Evolutionary conservation across 2,113 vertebrate species (phyloP), one percentile per base, ranked within the genome.

Genomic region (Asarcornis scutulata): DNA sequence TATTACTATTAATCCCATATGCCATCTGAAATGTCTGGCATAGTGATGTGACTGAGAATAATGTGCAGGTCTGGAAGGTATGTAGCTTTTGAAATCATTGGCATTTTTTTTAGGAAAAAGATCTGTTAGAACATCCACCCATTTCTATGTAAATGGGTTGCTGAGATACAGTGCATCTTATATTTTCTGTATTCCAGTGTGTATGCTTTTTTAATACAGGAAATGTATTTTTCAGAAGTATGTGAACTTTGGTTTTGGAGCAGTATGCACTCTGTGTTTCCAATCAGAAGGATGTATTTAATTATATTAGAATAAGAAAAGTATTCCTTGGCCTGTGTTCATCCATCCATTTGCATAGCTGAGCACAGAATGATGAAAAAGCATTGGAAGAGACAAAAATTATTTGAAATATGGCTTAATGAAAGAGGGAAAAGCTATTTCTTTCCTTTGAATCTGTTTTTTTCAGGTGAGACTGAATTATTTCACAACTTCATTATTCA

Each of bases 401-500:
- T 50, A 6, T 58, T 86, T 88, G 40, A 95, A 95, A 59, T 86
- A 27, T 5, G 55, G 22, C n/a, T 78, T 92, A 86, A 46, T 85
- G 80, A 86, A 90, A 78, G 34, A 81, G n/a, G 25, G 48, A 68
- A 34, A 42, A 75, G 17, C 64, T 86, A 26, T 80, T 97, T 75
- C 68, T 58, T 91, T 86, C 27, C 46, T 34, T 81, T 83, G 29
- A 83, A 94, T 63, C 67, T 93, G 67, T 80, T 95, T 96, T 95
- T 82, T 93, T 94, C 80, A 92, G 59, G 68, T 92, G 40, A 62
- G n/a, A 67, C 78, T 86, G 64, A 95, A 90, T 88, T 78, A 92
- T 88, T 96, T 94, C 60, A 81, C 55, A 71, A 42, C 60, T 91
- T 93, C 83, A 88, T 91, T 93, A 92, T 78, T 90, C 83, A 56